phyloP scores from a whole-genome alignment of 2,113 vertebrate genomes.

The Syrmaticus mikado region DNA sequence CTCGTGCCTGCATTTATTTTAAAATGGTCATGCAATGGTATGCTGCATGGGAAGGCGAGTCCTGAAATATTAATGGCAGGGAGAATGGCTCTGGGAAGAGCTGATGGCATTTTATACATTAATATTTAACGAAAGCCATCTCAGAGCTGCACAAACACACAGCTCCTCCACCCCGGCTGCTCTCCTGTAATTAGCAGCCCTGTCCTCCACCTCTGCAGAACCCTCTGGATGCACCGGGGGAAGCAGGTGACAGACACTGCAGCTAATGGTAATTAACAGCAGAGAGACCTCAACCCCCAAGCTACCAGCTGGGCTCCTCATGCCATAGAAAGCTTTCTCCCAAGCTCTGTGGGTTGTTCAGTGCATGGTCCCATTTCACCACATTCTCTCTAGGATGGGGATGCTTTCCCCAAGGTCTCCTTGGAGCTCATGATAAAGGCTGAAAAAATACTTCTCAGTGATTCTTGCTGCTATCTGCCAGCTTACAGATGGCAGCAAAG shows the following conservation, averaged over 20 bases:
- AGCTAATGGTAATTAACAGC: not conserved
- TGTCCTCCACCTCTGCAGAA: not conserved
- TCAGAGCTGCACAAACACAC: not conserved
- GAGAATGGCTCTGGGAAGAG: constrained; percentile 19
- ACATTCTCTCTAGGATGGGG: rapidly evolving
- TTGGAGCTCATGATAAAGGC: rapidly evolving
- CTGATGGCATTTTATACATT: constrained; percentile 20
- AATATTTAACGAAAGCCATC: not conserved
- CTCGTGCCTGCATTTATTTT: not conserved
- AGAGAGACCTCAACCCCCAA: not conserved
- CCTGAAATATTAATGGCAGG: constrained; percentile 39
- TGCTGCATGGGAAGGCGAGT: not conserved
- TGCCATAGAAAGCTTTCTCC: not conserved
- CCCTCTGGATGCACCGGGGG: not conserved
- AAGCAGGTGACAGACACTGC: not conserved
- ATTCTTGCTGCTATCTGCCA: not conserved
- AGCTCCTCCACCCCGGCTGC: not conserved
- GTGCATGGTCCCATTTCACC: rapidly evolving
- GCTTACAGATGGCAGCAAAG: not conserved
- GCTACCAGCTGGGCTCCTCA: not conserved
- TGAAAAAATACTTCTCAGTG: not conserved
- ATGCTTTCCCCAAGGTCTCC: not conserved
- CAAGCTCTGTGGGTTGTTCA: not conserved
- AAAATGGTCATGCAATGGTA: not conserved
- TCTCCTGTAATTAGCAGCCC: not conserved